These are phyloP conservation scores for Creontiades dilutus DNA, from an alignment of 2,888 invertebrate species.

Conservation along the genomic window DNA sequence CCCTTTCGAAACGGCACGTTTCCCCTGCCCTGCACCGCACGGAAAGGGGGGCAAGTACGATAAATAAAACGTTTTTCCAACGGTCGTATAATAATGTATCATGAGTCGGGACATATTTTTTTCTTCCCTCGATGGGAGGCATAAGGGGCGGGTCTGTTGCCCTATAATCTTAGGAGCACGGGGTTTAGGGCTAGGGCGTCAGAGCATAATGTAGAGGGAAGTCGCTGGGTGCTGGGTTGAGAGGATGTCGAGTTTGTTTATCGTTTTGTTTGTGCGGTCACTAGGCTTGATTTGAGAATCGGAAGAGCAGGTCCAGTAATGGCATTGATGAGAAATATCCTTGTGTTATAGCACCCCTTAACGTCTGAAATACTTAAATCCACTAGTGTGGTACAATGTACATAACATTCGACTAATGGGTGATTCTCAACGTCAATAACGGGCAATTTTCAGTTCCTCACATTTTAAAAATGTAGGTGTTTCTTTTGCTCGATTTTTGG, in stretches of 20 bases:
- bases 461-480: too few species aligned
- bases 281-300: not conserved
- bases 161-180: not conserved
- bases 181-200: not conserved
- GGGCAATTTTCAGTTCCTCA: too few species aligned
- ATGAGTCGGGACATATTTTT: constrained; percentile 36
- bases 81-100: constrained; percentile 39
- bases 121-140: constrained; percentile 12
- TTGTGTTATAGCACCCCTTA: too few species aligned
- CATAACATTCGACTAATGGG: too few species aligned
- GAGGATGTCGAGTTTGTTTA: constrained; percentile 40
- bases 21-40: not conserved
- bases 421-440: too few species aligned
- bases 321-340: too few species aligned
- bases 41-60: not conserved
- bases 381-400: too few species aligned
- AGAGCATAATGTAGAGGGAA: not conserved
- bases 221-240: not conserved
- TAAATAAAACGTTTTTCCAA: constrained; percentile 31
- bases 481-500: too few species aligned
- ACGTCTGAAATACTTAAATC: too few species aligned
- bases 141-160: constrained; percentile 42
- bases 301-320: not conserved
- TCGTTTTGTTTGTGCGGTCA: constrained; percentile 37
- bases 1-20: constrained; percentile 44